Evolutionary conservation across 2,888 invertebrate genomes (phyloP).

Genomic region (Machimus rusticus): DNA sequence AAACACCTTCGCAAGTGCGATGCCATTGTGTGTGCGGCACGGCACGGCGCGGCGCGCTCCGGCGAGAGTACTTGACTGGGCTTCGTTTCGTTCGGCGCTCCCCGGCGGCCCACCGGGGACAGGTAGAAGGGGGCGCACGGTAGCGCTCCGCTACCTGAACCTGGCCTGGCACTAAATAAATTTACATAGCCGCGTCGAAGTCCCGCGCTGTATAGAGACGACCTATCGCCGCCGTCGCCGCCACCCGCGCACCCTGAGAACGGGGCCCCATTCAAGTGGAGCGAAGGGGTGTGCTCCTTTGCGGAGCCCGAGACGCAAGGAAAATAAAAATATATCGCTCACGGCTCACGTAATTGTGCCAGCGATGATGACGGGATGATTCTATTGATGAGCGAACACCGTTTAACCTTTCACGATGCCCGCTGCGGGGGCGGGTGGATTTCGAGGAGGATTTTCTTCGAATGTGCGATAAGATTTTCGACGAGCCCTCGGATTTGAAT

Average conservation of each 20-base stretch:
- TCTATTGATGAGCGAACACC: neutral
- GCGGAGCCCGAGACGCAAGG: neutral
- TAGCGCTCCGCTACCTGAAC: neutral
- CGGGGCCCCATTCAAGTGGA: neutral
- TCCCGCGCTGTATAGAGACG: neutral
- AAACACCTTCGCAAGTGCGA: slow-evolving; percentile 22
- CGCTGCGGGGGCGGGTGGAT: neutral
- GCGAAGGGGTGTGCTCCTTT: neutral
- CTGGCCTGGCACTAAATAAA: neutral
- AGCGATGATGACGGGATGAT: neutral
- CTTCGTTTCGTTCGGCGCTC: neutral
- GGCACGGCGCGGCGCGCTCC: neutral
- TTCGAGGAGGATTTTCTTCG: neutral
- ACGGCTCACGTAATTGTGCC: neutral
- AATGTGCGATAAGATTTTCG: neutral
- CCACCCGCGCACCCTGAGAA: neutral
- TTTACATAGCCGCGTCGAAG: slow-evolving; percentile 8
- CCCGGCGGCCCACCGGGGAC: neutral
- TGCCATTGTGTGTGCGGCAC: neutral
- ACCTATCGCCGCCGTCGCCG: neutral
- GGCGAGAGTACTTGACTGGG: neutral
- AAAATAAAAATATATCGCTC: neutral
- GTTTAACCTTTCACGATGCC: neutral
- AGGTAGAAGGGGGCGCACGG: neutral
- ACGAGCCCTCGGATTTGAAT: neutral